Evolutionary conservation across 2,113 vertebrate species (phyloP).

Genomic region (Chloebia gouldiae): DNA sequence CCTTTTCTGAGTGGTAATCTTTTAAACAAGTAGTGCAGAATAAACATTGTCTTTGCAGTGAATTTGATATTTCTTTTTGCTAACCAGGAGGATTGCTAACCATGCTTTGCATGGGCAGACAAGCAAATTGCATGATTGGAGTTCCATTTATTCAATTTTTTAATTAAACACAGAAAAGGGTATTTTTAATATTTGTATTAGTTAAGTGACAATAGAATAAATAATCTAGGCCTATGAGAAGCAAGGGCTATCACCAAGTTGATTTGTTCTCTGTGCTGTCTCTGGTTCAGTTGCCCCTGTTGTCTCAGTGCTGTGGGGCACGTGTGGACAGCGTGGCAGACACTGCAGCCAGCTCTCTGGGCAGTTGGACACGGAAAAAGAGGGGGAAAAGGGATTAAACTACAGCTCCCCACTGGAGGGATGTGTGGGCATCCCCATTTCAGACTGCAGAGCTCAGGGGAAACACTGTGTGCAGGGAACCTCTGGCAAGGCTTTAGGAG

Average conservation of each 20-base stretch:
- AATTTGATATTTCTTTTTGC: not conserved
- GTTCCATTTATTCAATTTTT: not conserved
- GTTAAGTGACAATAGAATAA: not conserved
- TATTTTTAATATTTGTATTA: not conserved
- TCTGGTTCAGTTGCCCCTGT: not conserved
- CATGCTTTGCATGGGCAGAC: not conserved
- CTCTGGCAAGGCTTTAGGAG: not conserved
- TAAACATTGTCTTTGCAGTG: not conserved
- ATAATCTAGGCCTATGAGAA: not conserved
- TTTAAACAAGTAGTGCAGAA: not conserved
- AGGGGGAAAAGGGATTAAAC: not conserved
- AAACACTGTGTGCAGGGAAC: not conserved
- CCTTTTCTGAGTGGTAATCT: not conserved
- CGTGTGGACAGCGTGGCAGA: accelerated
- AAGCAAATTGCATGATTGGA: not conserved
- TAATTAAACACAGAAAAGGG: not conserved
- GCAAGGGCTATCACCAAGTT: not conserved
- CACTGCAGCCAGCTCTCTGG: not conserved
- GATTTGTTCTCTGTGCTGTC: not conserved
- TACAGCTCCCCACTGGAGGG: accelerated
- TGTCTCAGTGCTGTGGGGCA: accelerated
- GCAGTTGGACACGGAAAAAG: not conserved
- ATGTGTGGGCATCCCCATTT: accelerated
- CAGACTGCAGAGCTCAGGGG: not conserved
- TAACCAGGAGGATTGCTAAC: not conserved